A percentile compares a stretch with the other conserved stretches of the same genome.
Conservation (phyloP, 2,888 invertebrate species). For the Parelbella ahira region DNA sequence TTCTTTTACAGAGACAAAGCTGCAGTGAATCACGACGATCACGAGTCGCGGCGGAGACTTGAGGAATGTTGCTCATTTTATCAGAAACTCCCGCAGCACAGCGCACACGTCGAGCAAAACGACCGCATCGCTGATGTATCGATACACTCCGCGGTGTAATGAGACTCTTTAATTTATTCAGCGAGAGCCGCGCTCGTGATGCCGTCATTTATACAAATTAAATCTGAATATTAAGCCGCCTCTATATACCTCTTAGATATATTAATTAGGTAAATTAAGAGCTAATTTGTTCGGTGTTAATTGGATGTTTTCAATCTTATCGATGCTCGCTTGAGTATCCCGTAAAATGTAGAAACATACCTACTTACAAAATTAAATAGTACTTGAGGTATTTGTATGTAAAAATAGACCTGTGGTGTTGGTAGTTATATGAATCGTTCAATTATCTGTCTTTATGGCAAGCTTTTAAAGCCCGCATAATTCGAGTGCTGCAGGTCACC, state of each 20-base stretch:
- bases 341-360: too few relatives aligned
- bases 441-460: conserved; percentile 8
- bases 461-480: conserved; percentile 17
- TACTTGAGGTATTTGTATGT: too few relatives aligned
- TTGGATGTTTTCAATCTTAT: not conserved
- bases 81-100: conserved; percentile 15
- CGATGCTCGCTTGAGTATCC: too few relatives aligned
- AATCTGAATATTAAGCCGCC: conserved; percentile 17
- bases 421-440: too few relatives aligned
- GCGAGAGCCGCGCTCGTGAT: conserved; percentile 11
- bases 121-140: conserved; percentile 19
- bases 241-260: conserved; percentile 5
- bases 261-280: conserved; percentile 9
- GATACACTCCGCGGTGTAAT: conserved; percentile 20
- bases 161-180: conserved; percentile 23
- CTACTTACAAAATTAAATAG: too few relatives aligned
- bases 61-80: conserved; percentile 23
- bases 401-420: too few relatives aligned
- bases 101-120: not conserved
- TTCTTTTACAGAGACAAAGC: conserved; percentile 21
- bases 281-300: conserved; percentile 16
- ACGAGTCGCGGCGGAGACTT: conserved; percentile 15
- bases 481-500: conserved; percentile 13
- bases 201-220: conserved; percentile 18
- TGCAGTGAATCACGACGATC: conserved; percentile 24